Evolutionary conservation across 2,113 vertebrate genomes (phyloP).

Genomic region (Zosterops borbonicus): DNA sequence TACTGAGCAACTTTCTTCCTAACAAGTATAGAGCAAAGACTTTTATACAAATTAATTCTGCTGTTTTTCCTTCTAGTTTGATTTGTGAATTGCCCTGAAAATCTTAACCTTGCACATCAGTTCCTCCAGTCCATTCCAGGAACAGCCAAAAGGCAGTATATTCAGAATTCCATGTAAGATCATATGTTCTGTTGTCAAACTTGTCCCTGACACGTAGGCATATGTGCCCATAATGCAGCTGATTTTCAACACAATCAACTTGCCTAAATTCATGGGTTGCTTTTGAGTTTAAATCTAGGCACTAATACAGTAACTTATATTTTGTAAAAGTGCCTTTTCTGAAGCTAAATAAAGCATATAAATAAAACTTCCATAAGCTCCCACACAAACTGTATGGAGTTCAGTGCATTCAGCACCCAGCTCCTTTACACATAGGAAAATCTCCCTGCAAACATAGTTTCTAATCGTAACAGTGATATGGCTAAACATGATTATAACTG

Average conservation of each 20-base stretch:
- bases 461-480: not conserved
- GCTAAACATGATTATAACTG: not conserved
- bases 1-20: not conserved
- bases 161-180: not conserved
- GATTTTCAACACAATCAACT: not conserved
- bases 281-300: not conserved
- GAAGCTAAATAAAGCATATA: not conserved
- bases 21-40: not conserved
- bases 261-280: not conserved
- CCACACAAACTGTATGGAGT: not conserved
- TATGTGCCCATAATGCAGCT: not conserved
- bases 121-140: not conserved
- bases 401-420: not conserved
- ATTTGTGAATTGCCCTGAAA: not conserved
- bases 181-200: not conserved
- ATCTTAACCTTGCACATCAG: not conserved
- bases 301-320: not conserved
- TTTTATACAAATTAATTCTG: not conserved
- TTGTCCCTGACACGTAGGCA: not conserved
- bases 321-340: not conserved
- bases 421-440: not conserved
- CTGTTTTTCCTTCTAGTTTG: not conserved
- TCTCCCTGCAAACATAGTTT: not conserved
- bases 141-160: not conserved
- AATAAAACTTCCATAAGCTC: not conserved